phyloP scores from a whole-genome alignment of 1,140 invertebrate genomes.

The Drosophila lini region DNA sequence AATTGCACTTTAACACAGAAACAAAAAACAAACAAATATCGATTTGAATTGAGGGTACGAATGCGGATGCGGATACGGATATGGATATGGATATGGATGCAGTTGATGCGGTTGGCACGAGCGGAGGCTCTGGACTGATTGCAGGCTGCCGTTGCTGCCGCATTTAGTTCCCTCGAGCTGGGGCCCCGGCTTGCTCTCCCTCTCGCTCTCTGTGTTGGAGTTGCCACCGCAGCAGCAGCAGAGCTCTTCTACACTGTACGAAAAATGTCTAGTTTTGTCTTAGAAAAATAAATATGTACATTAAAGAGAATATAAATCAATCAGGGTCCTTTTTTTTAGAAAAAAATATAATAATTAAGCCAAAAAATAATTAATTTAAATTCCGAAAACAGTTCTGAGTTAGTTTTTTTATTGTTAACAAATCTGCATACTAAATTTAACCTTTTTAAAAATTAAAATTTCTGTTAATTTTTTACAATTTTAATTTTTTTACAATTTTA shows the following conservation, averaged over 20 bases:
- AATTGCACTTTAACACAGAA: constrained; percentile 11
- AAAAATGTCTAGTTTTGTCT: background rate
- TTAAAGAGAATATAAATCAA: too few relatives aligned
- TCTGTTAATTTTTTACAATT: too few relatives aligned
- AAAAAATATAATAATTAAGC: too few relatives aligned
- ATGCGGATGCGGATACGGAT: constrained; percentile 16
- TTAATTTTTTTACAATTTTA: too few relatives aligned
- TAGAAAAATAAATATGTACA: too few relatives aligned
- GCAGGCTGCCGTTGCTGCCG: constrained; percentile 65
- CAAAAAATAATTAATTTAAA: too few relatives aligned
- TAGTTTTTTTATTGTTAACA: too few relatives aligned
- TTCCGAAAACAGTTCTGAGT: too few relatives aligned
- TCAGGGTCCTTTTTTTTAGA: too few relatives aligned
- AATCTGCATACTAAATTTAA: too few relatives aligned
- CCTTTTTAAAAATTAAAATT: too few relatives aligned
- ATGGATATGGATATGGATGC: constrained; percentile 19
- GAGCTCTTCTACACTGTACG: background rate
- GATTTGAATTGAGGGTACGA: constrained; percentile 3
- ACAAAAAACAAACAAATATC: constrained; percentile 21
- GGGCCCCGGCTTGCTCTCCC: constrained; percentile 2
- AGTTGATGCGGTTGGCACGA: constrained; percentile 75
- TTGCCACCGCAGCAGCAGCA: constrained; percentile 10
- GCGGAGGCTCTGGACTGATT: constrained; percentile 82
- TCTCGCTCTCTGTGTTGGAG: background rate
- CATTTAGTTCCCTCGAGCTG: constrained; percentile 69